Conservation (phyloP, 1,140 invertebrate species). For the Heliconius hewitsoni region DNA sequence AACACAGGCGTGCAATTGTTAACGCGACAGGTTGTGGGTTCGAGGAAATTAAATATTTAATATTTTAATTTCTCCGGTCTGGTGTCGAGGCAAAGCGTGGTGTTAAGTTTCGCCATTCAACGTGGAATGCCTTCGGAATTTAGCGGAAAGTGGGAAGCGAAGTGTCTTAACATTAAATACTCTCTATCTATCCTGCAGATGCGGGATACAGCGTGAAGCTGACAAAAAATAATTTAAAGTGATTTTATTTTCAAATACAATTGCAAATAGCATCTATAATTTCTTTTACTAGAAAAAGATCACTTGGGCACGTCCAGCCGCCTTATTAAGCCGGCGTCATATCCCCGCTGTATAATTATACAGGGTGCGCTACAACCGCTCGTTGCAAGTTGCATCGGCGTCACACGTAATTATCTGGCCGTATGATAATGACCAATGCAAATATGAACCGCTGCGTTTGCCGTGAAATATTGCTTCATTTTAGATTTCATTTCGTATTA, state of each 20-base stretch:
- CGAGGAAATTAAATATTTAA: background rate
- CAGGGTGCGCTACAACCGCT: slow-evolving; percentile 48
- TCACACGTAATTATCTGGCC: slow-evolving; percentile 69
- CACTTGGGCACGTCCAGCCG: slow-evolving; percentile 30
- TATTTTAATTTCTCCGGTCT: background rate
- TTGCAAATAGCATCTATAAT: background rate
- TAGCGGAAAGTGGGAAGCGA: background rate
- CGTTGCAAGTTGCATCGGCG: slow-evolving; percentile 51
- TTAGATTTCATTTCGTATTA: slow-evolving; percentile 20
- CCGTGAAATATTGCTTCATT: slow-evolving; percentile 71
- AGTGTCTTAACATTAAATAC: background rate
- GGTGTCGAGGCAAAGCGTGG: too few species aligned
- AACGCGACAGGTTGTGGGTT: too few species aligned
- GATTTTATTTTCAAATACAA: background rate
- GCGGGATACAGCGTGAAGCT: background rate
- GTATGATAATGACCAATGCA: slow-evolving; percentile 72
- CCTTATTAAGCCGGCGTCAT: slow-evolving; percentile 41
- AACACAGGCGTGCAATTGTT: too few species aligned
- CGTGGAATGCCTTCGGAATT: background rate
- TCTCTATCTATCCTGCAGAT: background rate
- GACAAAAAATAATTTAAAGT: background rate
- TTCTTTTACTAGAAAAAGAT: slow-evolving; percentile 30
- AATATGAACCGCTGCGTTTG: slow-evolving; percentile 52
- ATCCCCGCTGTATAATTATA: slow-evolving; percentile 56
- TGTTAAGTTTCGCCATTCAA: too few species aligned